Base-by-base conservation (phyloP, 2,113 vertebrate species). In the Scophthalmus maximus region DNA sequence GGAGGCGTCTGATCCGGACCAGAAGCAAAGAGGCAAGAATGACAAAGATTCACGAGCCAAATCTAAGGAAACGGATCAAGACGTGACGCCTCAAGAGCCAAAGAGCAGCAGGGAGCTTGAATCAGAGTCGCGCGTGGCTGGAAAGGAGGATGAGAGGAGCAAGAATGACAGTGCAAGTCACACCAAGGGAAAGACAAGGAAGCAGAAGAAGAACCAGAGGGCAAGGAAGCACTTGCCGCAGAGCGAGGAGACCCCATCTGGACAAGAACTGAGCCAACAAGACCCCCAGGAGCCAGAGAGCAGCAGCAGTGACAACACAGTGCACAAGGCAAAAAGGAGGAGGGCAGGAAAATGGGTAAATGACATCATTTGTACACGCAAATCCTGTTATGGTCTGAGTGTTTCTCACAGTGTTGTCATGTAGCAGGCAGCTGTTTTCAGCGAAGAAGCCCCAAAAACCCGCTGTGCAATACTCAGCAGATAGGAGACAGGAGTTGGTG, bases 261-360 rank as follows among this genome's bases (percentile, higher is more conserved):
- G 15, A 58, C 44, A 65, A 49, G 81, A 81, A 5, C 23, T n/a
- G 55, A 62, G 23, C 47, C 76, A 59, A 12, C 64, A 38, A 63
- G 76, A 76, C 6, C 40, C 42, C 27, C 75, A 57, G 27, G 83
- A 77, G 40, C 57, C 70, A 27, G 83, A 70, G n/a, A 22, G 47
- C 30, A 60, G 61, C 57, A 75, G 40, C 62, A 52, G 12, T 22
- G 82, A 88, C 68, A 86, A 84, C 14, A 71, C 70, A 20, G 85
- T 56, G 8, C 79, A 85, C 6, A 92, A 91, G 68, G 26, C 84
- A 15, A 92, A 89, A 79, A 86, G 85, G 76, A 93, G 83, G 76
- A 85, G 88, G 61, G 76, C 85, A 3, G 89, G 90, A 15, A 93
- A 93, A 91, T 91, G 92, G 94, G 94, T 94, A 92, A 73, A 36